A percentile compares a stretch with the other conserved stretches of the same genome.
Evolutionary conservation across 2,797 vertebrate genomes (phyloP).

Genomic region (Meda fulgida): DNA sequence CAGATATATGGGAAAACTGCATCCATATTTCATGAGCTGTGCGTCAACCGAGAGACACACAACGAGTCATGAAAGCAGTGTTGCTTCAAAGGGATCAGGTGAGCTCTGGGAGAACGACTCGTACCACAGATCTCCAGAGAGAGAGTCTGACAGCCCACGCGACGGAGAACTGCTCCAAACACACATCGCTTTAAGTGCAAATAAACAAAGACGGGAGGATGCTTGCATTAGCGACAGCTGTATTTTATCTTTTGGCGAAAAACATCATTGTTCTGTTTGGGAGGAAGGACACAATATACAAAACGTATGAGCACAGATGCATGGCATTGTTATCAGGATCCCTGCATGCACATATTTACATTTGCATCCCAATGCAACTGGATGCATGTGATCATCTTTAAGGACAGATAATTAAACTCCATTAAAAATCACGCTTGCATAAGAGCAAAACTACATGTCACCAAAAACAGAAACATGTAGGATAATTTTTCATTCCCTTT

Average conservation of each 20-base stretch:
- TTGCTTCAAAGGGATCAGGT: constrained; percentile 39
- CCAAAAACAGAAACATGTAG: background rate
- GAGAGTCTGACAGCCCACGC: background rate
- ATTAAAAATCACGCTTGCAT: background rate
- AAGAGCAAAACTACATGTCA: background rate
- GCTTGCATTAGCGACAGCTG: background rate
- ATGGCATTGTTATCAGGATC: background rate
- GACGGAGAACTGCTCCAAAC: background rate
- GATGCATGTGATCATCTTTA: background rate
- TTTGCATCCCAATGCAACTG: background rate
- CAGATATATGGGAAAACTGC: background rate
- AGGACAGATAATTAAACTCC: background rate
- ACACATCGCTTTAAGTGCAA: background rate
- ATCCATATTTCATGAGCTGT: constrained; percentile 52
- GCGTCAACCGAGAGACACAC: constrained; percentile 17
- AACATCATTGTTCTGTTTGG: background rate
- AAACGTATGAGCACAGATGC: background rate
- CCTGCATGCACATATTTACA: background rate
- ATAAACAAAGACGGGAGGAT: background rate
- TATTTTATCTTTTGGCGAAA: background rate
- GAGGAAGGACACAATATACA: background rate
- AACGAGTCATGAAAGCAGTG: constrained; percentile 13
- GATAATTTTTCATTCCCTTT: background rate
- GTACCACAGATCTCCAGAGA: background rate
- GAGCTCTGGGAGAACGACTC: constrained; percentile 10